Evolutionary conservation across 2,113 vertebrate species (phyloP).

Genomic region (Paradoxurus hermaphroditus): DNA sequence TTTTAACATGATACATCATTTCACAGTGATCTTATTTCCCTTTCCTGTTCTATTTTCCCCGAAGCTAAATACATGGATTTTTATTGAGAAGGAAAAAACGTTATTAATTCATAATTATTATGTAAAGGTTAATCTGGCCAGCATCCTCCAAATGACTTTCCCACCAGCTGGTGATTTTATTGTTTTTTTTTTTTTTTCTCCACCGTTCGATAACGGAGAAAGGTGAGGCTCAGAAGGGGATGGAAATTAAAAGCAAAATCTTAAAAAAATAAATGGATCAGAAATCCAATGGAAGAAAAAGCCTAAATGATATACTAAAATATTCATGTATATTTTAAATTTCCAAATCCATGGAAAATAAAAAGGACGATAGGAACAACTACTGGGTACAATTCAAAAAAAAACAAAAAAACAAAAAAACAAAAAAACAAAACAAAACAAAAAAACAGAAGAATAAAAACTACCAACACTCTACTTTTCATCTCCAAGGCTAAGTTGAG

Average conservation of each 20-base stretch:
- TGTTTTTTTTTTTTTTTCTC: background rate
- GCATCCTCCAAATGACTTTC: conserved; percentile 55
- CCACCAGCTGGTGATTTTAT: conserved; percentile 40
- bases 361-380: background rate
- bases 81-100: conserved; percentile 40
- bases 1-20: conserved; percentile 46
- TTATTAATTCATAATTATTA: conserved; percentile 67
- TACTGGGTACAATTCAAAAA: background rate
- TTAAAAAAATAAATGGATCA: background rate
- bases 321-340: background rate
- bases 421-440: background rate
- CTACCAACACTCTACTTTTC: background rate
- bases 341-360: background rate
- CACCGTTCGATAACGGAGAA: background rate
- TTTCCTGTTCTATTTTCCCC: conserved; percentile 5
- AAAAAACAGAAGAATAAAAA: too few relatives aligned
- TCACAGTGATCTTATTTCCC: conserved; percentile 42
- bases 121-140: conserved; percentile 63
- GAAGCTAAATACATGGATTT: conserved; percentile 53
- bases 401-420: background rate
- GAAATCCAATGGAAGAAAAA: background rate
- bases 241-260: conserved; percentile 2
- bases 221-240: background rate
- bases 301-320: background rate
- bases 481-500: background rate